phyloP scores from a whole-genome alignment of 1,140 invertebrate genomes.

The Heliconius nattereri region DNA sequence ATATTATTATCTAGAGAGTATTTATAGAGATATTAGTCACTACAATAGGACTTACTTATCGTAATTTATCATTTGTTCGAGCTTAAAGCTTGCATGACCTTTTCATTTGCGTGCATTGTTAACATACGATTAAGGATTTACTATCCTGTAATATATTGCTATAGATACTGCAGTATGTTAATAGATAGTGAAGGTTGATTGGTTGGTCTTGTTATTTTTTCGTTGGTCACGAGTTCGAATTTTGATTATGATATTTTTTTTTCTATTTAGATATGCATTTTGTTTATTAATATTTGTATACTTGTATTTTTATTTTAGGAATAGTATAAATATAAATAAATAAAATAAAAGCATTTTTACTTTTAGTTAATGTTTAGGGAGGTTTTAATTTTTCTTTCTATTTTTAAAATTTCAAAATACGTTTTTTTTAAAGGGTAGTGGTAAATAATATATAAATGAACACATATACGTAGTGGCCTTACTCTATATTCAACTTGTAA shows the following conservation, averaged over 20 bases:
- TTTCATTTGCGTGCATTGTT: not conserved
- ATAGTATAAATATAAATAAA: too few relatives aligned
- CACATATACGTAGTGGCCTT: too few relatives aligned
- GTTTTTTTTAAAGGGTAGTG: too few relatives aligned
- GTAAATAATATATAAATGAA: too few relatives aligned
- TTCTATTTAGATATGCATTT: too few relatives aligned
- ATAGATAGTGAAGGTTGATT: not conserved
- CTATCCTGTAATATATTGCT: not conserved
- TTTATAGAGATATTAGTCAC: conserved; percentile 23
- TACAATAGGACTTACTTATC: conserved; percentile 8
- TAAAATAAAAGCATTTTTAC: too few relatives aligned
- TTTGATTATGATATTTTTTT: not conserved
- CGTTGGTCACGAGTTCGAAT: not conserved
- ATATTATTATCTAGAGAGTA: not conserved
- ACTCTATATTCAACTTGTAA: too few relatives aligned
- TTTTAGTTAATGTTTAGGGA: too few relatives aligned
- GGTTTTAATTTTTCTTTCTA: too few relatives aligned
- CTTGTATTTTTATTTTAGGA: too few relatives aligned
- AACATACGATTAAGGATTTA: not conserved
- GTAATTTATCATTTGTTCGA: conserved; percentile 4
- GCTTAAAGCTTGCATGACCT: conserved; percentile 1
- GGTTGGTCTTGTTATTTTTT: not conserved
- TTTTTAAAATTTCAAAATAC: too few relatives aligned
- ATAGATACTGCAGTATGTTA: not conserved
- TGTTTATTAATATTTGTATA: too few relatives aligned